Evolutionary conservation across 2,797 vertebrate species (phyloP), one percentile per base, ranked within the genome.

Genomic region (Loris lydekkerianus): DNA sequence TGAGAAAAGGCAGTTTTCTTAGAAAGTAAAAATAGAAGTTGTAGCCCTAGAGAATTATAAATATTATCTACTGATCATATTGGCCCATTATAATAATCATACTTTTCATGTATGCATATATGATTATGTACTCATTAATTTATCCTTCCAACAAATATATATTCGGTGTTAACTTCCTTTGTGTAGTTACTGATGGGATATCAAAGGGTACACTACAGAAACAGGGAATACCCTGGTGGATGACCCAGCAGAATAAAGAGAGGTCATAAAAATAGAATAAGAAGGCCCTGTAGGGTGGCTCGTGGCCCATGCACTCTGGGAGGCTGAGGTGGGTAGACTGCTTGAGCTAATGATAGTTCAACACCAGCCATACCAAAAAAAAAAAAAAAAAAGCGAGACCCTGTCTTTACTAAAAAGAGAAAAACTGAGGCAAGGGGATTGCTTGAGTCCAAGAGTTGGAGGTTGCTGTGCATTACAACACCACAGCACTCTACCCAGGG

Each of bases 151-250:
- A 46, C 15, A 27, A 81, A 31, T 4, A 60, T 8, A 17, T 20
- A 70, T 14, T 83, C 43, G 73, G 46, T 60, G 58, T 29, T 49
- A 70, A 70, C 56, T 69, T 85, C 11, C 61, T 86, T 61, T 87
- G 15, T 91, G 60, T 83, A 80, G 29, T 37, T 83, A 83, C 89
- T 76, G 43, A 86, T 4, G 93, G 84, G 75, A 10, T 73, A 85
- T 75, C 72, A 82, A 91, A 87, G 81, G 49, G 93, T 25, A 87
- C 92, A 65, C 85, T 61, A 83, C 1, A 43, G 40, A 91, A 65
- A 60, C 83, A 72, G 58, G n/a, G 58, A 78, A 72, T 67, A 85
- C 31, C 7, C 75, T 53, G 60, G 49, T 61, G 31, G 67, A 23
- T 14, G 82, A 49, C 29, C 58, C 40, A 73, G 31, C 76, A 69